Percentiles rank a stretch among this genome's conserved stretches.
phyloP scores from a whole-genome alignment of 2,888 invertebrate genomes.

The Erpobdella octoculata region DNA sequence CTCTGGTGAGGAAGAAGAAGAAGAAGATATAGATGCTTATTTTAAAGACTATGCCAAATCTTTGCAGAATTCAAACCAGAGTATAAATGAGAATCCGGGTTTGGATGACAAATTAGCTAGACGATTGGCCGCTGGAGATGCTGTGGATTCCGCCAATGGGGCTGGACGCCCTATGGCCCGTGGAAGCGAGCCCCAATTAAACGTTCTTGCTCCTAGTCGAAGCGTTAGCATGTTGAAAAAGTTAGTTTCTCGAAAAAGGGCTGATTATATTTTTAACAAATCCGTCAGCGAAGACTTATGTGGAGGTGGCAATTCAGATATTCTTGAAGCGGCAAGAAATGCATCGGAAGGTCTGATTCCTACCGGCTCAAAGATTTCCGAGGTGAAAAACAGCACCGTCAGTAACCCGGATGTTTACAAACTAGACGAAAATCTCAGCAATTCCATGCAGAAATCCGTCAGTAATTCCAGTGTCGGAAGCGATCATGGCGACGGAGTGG shows the following conservation, averaged over 20 bases:
- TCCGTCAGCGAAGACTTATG: slow-evolving; percentile 21
- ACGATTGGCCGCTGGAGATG: not conserved
- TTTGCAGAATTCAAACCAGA: not conserved
- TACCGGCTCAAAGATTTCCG: too few relatives aligned
- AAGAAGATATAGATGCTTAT: slow-evolving; percentile 19
- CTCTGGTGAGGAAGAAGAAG: not conserved
- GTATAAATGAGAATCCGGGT: not conserved
- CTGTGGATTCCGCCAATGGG: not conserved
- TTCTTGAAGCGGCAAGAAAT: too few relatives aligned
- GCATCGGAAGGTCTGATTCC: too few relatives aligned
- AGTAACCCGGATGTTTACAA: slow-evolving; percentile 4
- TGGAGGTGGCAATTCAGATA: too few relatives aligned
- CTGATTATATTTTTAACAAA: slow-evolving; percentile 8
- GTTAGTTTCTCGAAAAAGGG: slow-evolving; percentile 9
- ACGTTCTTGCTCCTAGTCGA: slow-evolving; percentile 2
- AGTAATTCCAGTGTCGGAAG: not conserved
- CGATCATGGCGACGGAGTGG: not conserved
- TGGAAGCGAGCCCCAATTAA: too few relatives aligned
- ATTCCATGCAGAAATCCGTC: not conserved
- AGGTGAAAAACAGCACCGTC: not conserved
- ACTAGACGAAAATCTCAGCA: not conserved
- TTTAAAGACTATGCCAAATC: slow-evolving; percentile 14
- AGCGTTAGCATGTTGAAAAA: slow-evolving; percentile 22
- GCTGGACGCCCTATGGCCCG: too few relatives aligned
- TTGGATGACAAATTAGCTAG: too few relatives aligned